phyloP scores from a whole-genome alignment of 2,888 invertebrate genomes.

The Sympetrum striolatum region DNA sequence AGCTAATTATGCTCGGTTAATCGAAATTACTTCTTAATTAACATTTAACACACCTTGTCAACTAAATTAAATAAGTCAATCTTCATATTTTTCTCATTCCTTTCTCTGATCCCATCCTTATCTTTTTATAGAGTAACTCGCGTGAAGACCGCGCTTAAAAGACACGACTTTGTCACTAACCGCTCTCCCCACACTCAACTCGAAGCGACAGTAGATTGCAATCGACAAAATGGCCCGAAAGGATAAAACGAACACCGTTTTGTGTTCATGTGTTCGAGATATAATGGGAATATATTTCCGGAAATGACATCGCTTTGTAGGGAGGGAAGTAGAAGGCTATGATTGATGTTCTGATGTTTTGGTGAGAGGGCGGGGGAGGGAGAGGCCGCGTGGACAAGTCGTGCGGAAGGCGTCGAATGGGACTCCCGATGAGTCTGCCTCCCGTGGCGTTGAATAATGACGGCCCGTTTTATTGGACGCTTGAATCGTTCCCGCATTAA shows the following conservation, averaged over 20 bases:
- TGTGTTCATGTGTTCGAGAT: conserved; percentile 1
- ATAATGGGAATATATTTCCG: conserved; percentile 2
- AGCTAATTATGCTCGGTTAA: too few species aligned
- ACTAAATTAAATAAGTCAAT: too few species aligned
- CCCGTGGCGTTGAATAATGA: neutral
- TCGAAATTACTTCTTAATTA: too few species aligned
- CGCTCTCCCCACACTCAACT: neutral
- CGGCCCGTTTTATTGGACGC: neutral
- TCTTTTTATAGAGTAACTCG: too few species aligned
- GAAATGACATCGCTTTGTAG: conserved; percentile 16
- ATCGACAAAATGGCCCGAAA: neutral
- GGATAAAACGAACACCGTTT: neutral
- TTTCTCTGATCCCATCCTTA: neutral
- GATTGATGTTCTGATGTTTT: conserved; percentile 24
- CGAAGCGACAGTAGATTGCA: neutral
- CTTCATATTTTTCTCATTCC: too few species aligned
- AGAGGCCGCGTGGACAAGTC: conserved; percentile 3
- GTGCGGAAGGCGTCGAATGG: neutral
- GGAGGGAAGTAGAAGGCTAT: neutral
- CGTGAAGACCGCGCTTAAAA: neutral
- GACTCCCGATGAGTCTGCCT: neutral
- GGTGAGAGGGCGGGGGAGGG: neutral
- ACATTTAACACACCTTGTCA: too few species aligned
- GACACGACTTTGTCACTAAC: neutral
- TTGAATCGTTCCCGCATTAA: neutral